These are phyloP conservation scores for Ptilodon capucinus DNA, from an alignment of 2,888 invertebrate genomes.

Conservation along the genomic window DNA sequence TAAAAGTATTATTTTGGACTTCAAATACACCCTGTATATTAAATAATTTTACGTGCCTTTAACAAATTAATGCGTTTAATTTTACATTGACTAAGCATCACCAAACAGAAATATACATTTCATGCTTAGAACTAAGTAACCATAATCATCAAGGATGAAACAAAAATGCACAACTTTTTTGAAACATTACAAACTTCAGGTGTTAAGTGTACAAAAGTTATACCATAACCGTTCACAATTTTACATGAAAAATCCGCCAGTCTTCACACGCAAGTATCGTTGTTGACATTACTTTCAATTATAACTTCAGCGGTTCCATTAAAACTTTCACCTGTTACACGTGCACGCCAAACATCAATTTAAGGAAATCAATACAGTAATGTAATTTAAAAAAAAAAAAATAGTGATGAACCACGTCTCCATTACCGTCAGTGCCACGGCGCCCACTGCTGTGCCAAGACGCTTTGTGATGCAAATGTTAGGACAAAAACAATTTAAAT, in stretches of 20 bases:
- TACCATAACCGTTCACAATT: too few relatives aligned
- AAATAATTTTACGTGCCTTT: too few relatives aligned
- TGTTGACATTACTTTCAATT: slow-evolving; percentile 3
- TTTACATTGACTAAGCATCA: too few relatives aligned
- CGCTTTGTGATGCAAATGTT: slow-evolving; percentile 73
- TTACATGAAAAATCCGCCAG: neutral
- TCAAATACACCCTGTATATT: too few relatives aligned
- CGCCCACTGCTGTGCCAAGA: slow-evolving; percentile 9
- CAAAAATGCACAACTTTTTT: too few relatives aligned
- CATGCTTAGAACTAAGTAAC: too few relatives aligned
- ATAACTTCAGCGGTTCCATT: slow-evolving; percentile 5
- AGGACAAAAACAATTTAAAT: slow-evolving; percentile 73
- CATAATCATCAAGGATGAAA: too few relatives aligned
- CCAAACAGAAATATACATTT: too few relatives aligned
- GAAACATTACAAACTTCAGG: too few relatives aligned
- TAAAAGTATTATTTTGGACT: too few relatives aligned
- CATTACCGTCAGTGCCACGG: slow-evolving; percentile 22
- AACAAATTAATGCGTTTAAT: too few relatives aligned
- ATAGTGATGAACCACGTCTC: slow-evolving; percentile 37
- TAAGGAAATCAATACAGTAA: slow-evolving; percentile 30
- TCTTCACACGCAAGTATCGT: neutral
- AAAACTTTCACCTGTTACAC: slow-evolving; percentile 3
- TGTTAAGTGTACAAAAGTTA: too few relatives aligned
- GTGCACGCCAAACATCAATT: slow-evolving; percentile 4
- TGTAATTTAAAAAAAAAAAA: slow-evolving; percentile 31